These are phyloP conservation scores for Gadopsis marmoratus DNA, from an alignment of 2,797 vertebrate genomes.

Conservation along the genomic window DNA sequence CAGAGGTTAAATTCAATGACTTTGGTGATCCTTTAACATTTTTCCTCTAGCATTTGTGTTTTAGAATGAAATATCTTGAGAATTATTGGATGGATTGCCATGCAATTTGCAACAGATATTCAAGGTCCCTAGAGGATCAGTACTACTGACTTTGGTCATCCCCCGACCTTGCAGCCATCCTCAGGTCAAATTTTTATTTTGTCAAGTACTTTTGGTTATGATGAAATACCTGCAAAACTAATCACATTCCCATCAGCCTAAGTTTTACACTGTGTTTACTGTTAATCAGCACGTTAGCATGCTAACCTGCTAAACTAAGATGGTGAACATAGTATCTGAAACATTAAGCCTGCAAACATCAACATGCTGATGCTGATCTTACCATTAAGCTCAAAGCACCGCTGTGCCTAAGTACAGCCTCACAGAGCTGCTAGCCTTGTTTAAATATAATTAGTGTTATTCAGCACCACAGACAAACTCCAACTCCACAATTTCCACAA, in stretches of 20 bases:
- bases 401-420: neutral
- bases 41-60: neutral
- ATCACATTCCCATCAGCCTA: neutral
- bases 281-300: neutral
- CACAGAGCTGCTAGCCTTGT: neutral
- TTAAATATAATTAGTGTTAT: conserved; percentile 2
- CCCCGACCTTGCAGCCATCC: neutral
- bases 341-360: neutral
- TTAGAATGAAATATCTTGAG: neutral
- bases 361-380: neutral
- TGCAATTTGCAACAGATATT: neutral
- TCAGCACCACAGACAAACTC: neutral
- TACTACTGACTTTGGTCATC: neutral
- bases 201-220: neutral
- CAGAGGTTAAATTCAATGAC: neutral
- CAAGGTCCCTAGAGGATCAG: neutral
- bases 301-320: neutral
- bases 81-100: neutral
- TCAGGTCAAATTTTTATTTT: neutral
- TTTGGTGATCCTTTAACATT: neutral
- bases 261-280: neutral
- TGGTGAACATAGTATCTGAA: neutral
- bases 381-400: neutral
- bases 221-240: neutral
- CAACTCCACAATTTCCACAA: no score